Evolutionary conservation across 2,888 invertebrate genomes (phyloP), one percentile per base, ranked within the genome.

Genomic region (Drosophila dives): DNA sequence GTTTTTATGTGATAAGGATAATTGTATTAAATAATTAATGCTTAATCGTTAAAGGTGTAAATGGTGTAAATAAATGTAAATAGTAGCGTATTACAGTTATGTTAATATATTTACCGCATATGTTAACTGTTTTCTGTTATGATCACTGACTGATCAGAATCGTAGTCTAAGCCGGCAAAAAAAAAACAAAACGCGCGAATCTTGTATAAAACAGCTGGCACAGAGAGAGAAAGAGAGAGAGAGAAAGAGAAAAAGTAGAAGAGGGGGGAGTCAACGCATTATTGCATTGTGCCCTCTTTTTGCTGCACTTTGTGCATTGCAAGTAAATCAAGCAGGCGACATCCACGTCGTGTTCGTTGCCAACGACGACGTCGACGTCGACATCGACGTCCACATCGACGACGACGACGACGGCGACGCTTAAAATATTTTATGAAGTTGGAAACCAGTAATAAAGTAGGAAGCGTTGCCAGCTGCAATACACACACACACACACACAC

Each of bases 361-460:
- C 42, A 49, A 48, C 58, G 38, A 12, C 51, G 45, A 20, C 54
- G 48, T 7, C 51, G 33, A 51, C 50, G 20, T 54, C 51, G 50
- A 33, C 40, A 29, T 29, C 29, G 29, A 20, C 54, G 48, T 7
- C 51, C 20, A 33, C 50, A n/a, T 49, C 51, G 50, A 33, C 38
- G 29, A 33, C 49, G 49, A 29, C 55, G 54, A 33, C 70, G 63
- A 48, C 60, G 61, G 10, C 64, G 77, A 61, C 72, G 88, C 77
- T 87, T 86, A 83, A 83, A 81, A 88, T 86, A 83, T 88, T 88
- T 83, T 83, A 83, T 88, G 81, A 72, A 80, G 83, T 77, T 86
- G 68, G 59, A 83, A 83, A 88, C 83, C 83, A 86, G 83, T 86
- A 88, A 88, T 88, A 88, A 86, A 83, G 83, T 83, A 86, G 83